Percentiles rank a stretch among this genome's conserved stretches.
phyloP scores from a whole-genome alignment of 2,113 vertebrate genomes.

The Steatornis caripensis region DNA sequence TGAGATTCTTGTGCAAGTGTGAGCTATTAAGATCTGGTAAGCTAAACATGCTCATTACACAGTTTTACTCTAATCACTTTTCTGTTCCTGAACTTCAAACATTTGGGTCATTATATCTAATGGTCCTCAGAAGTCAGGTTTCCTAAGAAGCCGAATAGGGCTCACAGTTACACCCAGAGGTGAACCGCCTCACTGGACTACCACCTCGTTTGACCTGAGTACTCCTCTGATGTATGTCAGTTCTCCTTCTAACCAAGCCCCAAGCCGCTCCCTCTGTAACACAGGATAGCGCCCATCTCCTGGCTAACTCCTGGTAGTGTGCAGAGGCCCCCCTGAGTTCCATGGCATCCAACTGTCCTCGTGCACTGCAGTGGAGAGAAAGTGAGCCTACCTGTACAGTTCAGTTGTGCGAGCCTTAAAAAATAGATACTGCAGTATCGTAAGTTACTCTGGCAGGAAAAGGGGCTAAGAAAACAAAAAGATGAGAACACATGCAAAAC shows the following conservation, averaged over 20 bases:
- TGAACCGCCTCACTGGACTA: not conserved
- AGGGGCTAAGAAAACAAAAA: not conserved
- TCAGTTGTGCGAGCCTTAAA: not conserved
- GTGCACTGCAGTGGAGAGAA: not conserved
- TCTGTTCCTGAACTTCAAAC: not conserved
- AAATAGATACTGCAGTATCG: not conserved
- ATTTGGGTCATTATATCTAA: not conserved
- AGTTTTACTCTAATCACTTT: not conserved
- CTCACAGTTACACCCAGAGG: not conserved
- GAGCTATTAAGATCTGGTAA: not conserved
- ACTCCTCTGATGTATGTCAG: not conserved
- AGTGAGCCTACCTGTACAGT: accelerated
- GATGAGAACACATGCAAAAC: not conserved
- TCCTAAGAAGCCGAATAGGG: not conserved
- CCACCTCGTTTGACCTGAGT: not conserved
- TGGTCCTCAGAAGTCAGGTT: not conserved
- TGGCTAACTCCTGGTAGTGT: not conserved
- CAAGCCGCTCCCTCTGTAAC: not conserved
- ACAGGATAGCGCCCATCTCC: not conserved
- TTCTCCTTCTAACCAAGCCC: not conserved
- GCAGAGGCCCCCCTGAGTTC: not conserved
- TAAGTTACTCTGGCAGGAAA: not conserved
- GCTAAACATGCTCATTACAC: not conserved
- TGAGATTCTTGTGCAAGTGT: not conserved
- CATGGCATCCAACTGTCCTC: not conserved